Percentiles rank a stretch among this genome's conserved stretches.
These are phyloP conservation scores for Oeneis ivallda DNA, from an alignment of 2,888 invertebrate genomes.

Conservation along the genomic window DNA sequence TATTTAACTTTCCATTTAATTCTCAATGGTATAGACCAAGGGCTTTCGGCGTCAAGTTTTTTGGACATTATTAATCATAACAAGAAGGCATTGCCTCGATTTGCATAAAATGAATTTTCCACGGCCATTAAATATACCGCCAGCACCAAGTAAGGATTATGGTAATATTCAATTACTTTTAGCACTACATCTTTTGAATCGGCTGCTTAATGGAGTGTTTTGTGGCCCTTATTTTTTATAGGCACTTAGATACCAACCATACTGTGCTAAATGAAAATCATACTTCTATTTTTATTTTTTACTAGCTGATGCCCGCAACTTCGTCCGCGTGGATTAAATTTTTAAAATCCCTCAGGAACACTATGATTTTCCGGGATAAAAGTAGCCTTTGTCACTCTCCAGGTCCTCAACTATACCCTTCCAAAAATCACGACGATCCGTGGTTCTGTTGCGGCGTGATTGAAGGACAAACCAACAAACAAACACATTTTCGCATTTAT, in stretches of 20 bases:
- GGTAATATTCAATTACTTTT: constrained; percentile 33
- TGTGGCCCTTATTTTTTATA: constrained; percentile 27
- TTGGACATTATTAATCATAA: constrained; percentile 26
- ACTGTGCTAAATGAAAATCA: background rate
- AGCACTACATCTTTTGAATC: constrained; percentile 27
- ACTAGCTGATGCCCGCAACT: background rate
- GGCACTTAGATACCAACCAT: background rate
- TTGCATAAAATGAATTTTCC: constrained; percentile 37
- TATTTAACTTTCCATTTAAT: background rate
- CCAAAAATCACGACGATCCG: too few species aligned
- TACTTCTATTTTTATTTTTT: background rate
- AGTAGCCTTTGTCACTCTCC: too few species aligned
- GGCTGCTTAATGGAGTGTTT: constrained; percentile 23
- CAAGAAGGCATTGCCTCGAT: constrained; percentile 28
- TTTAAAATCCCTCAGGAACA: too few species aligned
- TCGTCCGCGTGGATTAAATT: too few species aligned
- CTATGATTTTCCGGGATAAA: too few species aligned
- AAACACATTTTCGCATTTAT: too few species aligned
- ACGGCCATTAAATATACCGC: constrained; percentile 25
- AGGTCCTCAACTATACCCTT: too few species aligned
- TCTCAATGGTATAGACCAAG: constrained; percentile 5
- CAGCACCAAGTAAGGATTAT: constrained; percentile 32
- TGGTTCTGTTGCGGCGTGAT: too few species aligned
- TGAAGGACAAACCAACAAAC: too few species aligned
- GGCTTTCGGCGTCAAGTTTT: constrained; percentile 18